Conservation (phyloP, 2,888 invertebrate genomes). For the Tetragnatha montana region DNA sequence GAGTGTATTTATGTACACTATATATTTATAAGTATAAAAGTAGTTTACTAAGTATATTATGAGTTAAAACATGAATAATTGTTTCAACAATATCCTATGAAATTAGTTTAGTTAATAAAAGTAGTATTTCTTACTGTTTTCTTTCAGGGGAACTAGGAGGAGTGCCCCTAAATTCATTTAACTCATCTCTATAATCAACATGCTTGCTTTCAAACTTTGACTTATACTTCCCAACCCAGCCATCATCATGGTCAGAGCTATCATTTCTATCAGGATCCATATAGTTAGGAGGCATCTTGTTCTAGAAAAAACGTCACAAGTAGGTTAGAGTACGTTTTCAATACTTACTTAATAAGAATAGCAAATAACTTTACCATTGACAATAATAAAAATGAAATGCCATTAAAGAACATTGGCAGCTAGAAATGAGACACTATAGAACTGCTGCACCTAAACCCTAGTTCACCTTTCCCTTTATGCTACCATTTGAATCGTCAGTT, state of each 20-base stretch:
- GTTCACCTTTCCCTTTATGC: too few species aligned
- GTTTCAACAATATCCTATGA: too few species aligned
- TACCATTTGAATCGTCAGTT: too few species aligned
- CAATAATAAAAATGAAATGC: too few species aligned
- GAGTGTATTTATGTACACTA: background rate
- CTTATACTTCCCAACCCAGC: constrained; percentile 44
- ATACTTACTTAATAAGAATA: too few species aligned
- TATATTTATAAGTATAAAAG: background rate
- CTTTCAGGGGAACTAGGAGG: constrained; percentile 63
- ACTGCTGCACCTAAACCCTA: too few species aligned
- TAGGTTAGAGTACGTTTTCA: too few species aligned
- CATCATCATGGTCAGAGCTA: constrained; percentile 39
- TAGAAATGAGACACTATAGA: too few species aligned
- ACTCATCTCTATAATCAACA: constrained; percentile 57
- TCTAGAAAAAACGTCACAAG: constrained; percentile 12
- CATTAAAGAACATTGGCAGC: too few species aligned
- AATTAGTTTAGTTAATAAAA: background rate
- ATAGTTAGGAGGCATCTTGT: constrained; percentile 46
- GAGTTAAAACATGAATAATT: background rate
- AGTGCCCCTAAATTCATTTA: constrained; percentile 57
- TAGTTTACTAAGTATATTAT: background rate
- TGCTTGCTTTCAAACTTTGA: constrained; percentile 38
- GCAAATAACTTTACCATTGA: too few species aligned
- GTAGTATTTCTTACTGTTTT: constrained; percentile 22
- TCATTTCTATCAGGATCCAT: constrained; percentile 62